Percentiles rank a stretch among this genome's conserved stretches.
phyloP scores from a whole-genome alignment of 2,888 invertebrate species.

The Morinoia aosen region DNA sequence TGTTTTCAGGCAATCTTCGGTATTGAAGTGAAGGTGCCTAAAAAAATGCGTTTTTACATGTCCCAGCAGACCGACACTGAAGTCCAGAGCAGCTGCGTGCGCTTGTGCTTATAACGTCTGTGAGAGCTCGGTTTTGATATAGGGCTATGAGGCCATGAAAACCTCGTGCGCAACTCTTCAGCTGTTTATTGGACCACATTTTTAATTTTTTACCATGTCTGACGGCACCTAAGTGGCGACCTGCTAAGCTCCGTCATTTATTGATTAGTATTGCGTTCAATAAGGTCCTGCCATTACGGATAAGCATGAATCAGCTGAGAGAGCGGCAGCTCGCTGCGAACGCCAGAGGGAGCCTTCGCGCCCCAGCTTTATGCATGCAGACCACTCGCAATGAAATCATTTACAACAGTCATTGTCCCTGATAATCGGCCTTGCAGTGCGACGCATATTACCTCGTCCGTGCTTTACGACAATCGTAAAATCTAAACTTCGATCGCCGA shows the following conservation, averaged over 20 bases:
- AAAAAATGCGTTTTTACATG: background rate
- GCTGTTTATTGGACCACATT: slow-evolving; percentile 31
- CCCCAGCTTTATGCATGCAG: slow-evolving; percentile 38
- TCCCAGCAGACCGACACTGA: background rate
- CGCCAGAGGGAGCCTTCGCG: slow-evolving; percentile 36
- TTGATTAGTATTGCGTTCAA: slow-evolving; percentile 36
- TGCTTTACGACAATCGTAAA: slow-evolving; percentile 41
- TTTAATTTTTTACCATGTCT: slow-evolving; percentile 12
- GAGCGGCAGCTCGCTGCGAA: background rate
- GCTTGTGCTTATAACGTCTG: background rate
- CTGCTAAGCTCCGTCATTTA: slow-evolving; percentile 42
- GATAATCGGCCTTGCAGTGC: slow-evolving; percentile 8
- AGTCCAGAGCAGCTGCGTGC: background rate
- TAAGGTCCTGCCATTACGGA: slow-evolving; percentile 11
- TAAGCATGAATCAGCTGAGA: background rate
- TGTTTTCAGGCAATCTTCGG: background rate
- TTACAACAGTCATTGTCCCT: slow-evolving; percentile 35
- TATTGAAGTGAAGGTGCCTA: background rate
- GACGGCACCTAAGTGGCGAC: slow-evolving; percentile 7
- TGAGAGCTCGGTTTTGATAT: background rate
- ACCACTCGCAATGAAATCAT: slow-evolving; percentile 42
- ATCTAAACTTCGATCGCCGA: background rate
- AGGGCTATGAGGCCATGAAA: background rate
- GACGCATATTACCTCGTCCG: slow-evolving; percentile 29
- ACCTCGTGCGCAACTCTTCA: background rate